A percentile compares a stretch with the other conserved stretches of the same genome.
These are phyloP conservation scores for Apamea epomidion DNA, from an alignment of 2,888 invertebrate species.

Conservation along the genomic window DNA sequence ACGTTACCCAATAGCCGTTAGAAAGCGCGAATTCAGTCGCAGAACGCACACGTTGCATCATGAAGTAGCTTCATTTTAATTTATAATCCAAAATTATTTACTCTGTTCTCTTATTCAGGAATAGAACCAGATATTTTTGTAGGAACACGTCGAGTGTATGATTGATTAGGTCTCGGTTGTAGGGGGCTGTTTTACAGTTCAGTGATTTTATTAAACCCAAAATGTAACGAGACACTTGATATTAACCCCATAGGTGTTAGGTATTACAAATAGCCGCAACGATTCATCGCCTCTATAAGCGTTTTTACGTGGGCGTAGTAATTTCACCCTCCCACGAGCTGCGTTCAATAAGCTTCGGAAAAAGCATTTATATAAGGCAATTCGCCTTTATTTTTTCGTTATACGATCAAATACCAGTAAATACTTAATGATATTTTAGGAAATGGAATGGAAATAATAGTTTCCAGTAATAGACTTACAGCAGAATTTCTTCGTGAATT, in stretches of 20 bases:
- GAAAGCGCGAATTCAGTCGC: constrained; percentile 84
- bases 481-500: constrained; percentile 22
- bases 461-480: constrained; percentile 24
- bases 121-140: neutral
- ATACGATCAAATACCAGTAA: constrained; percentile 35
- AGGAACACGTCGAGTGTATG: too few species aligned
- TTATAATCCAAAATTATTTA: constrained; percentile 31
- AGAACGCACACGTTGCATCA: constrained; percentile 80
- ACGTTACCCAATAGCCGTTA: constrained; percentile 84
- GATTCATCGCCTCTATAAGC: constrained; percentile 72
- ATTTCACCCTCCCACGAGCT: constrained; percentile 73
- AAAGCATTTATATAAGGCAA: constrained; percentile 39
- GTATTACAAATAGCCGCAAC: constrained; percentile 64
- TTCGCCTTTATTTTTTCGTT: constrained; percentile 43
- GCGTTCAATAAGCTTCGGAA: constrained; percentile 51
- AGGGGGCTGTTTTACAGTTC: neutral
- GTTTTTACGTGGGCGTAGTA: constrained; percentile 72
- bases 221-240: constrained; percentile 22
- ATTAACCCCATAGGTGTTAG: constrained; percentile 30
- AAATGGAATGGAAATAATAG: constrained; percentile 41
- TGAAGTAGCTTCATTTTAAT: constrained; percentile 70
- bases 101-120: neutral
- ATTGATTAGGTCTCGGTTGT: neutral
- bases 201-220: neutral
- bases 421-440: constrained; percentile 26